Evolutionary conservation across 2,797 vertebrate genomes (phyloP).

Genomic region (Hypotaenidia philippensis): DNA sequence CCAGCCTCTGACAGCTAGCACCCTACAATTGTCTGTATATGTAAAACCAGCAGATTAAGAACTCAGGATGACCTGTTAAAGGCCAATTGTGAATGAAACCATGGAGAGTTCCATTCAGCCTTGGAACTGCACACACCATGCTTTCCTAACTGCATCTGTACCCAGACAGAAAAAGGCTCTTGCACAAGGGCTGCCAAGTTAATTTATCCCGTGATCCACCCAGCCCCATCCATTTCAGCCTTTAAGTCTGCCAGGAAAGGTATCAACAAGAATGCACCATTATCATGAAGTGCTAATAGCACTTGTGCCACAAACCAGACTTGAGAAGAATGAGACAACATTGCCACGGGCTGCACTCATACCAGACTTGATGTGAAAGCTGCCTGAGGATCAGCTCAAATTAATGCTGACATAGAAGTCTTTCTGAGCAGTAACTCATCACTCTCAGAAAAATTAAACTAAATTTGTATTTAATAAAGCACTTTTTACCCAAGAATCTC

Average conservation of each 20-base stretch:
- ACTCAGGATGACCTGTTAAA: background rate
- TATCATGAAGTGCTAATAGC: background rate
- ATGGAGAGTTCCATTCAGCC: background rate
- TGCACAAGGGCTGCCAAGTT: background rate
- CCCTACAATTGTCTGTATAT: accelerated
- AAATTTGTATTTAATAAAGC: background rate
- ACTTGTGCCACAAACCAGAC: background rate
- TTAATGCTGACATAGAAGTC: background rate
- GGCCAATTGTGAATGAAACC: background rate
- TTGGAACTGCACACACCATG: background rate
- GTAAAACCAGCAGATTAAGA: background rate
- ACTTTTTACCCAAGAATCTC: background rate
- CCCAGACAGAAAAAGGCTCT: background rate
- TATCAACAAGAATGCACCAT: background rate
- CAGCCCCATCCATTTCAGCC: background rate
- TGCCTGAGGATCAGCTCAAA: background rate
- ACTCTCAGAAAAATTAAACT: background rate
- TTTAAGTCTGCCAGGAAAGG: background rate
- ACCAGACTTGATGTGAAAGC: background rate
- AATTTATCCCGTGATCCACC: background rate
- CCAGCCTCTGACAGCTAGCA: background rate
- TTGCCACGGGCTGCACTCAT: background rate
- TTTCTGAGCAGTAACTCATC: background rate
- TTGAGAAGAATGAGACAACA: background rate
- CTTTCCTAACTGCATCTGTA: background rate